Evolutionary conservation across 2,888 invertebrate species (phyloP).

Genomic region (Nephrotoma appendiculata): DNA sequence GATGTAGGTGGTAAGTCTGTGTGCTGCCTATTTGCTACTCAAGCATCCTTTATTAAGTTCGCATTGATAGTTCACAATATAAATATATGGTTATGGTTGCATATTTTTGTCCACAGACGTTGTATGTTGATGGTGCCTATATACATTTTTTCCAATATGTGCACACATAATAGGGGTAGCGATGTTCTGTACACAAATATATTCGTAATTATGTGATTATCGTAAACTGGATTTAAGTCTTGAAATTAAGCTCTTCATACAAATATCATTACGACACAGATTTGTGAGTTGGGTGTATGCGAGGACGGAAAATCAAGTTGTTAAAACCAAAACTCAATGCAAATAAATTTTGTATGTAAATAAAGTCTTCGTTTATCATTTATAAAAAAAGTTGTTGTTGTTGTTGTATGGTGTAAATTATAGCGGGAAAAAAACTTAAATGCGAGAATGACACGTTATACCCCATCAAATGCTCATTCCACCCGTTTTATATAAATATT

Average conservation of each 20-base stretch:
- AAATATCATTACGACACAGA: too few species aligned
- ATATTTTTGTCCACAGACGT: not conserved
- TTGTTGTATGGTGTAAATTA: not conserved
- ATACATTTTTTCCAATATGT: not conserved
- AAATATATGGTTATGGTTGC: not conserved
- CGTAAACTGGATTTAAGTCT: too few species aligned
- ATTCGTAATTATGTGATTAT: too few species aligned
- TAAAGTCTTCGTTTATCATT: not conserved
- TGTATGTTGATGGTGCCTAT: not conserved
- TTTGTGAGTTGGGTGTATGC: too few species aligned
- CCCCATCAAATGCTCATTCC: not conserved
- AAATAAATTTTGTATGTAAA: not conserved
- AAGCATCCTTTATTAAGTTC: not conserved
- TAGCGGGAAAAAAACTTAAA: not conserved
- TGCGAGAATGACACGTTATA: not conserved
- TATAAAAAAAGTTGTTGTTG: not conserved
- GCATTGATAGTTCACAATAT: not conserved
- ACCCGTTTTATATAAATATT: not conserved
- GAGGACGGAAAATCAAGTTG: not conserved
- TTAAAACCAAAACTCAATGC: not conserved
- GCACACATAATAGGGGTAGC: not conserved
- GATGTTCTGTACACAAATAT: not conserved
- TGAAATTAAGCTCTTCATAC: too few species aligned
- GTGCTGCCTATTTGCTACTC: not conserved
- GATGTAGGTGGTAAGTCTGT: too few species aligned